Conservation (phyloP, 2,113 vertebrate genomes). For the Dasypus novemcinctus region DNA sequence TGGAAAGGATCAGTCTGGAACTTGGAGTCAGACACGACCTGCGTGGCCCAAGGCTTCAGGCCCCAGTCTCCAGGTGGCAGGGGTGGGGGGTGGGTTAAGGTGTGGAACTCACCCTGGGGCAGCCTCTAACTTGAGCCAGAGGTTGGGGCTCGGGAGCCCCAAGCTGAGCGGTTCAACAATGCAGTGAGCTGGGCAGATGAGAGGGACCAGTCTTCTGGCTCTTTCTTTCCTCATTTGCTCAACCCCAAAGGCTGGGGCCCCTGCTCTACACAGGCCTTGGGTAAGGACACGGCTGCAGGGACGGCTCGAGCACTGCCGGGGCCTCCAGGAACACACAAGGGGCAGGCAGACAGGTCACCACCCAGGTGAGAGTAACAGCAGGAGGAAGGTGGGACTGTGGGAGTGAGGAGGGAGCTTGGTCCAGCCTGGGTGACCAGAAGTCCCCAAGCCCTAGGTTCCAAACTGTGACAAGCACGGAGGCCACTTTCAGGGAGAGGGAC, state of each 20-base stretch:
- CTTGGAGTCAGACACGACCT: neutral
- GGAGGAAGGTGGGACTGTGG: rapidly evolving
- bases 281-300: neutral
- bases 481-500: too few relatives aligned
- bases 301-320: neutral
- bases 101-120: rapidly evolving
- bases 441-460: neutral
- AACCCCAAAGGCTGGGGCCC: neutral
- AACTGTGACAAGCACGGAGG: neutral
- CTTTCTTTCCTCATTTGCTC: neutral
- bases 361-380: rapidly evolving
- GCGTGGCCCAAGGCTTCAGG: neutral
- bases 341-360: too few relatives aligned
- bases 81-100: neutral
- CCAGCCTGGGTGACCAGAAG: neutral
- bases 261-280: neutral
- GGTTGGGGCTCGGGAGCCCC: neutral
- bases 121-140: neutral
- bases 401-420: neutral
- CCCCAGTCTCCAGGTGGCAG: neutral
- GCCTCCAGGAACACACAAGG: neutral
- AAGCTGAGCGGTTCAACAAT: neutral
- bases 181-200: rapidly evolving
- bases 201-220: rapidly evolving
- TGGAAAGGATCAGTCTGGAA: neutral